Conservation (phyloP, 2,888 invertebrate genomes). For the Xestia ashworthii region DNA sequence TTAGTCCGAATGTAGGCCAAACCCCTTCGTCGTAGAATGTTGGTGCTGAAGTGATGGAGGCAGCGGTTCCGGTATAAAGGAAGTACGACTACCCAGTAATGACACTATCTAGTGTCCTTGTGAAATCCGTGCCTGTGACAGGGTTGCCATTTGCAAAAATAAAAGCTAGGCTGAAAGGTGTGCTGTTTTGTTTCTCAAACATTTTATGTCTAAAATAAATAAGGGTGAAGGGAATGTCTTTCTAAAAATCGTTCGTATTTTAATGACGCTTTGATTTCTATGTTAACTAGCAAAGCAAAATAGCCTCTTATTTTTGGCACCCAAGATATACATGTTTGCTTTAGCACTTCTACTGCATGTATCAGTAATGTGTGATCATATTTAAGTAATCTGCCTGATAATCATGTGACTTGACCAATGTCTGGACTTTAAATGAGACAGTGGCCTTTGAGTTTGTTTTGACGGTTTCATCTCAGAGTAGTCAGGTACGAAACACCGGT, state of each 20-base stretch:
- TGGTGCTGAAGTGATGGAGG: slow-evolving; percentile 4
- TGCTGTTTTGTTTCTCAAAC: background rate
- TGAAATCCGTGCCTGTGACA: slow-evolving; percentile 13
- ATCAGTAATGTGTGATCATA: too few relatives aligned
- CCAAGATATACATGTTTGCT: background rate
- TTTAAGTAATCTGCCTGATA: too few relatives aligned
- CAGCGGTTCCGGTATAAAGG: slow-evolving; percentile 21
- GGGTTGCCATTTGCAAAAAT: slow-evolving; percentile 34
- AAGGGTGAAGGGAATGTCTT: background rate
- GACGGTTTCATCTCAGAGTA: too few relatives aligned
- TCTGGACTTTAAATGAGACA: too few relatives aligned
- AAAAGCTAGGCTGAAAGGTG: background rate
- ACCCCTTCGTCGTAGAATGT: background rate
- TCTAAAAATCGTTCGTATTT: background rate
- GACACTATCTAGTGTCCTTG: slow-evolving; percentile 48
- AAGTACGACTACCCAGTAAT: slow-evolving; percentile 39
- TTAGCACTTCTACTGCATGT: too few relatives aligned
- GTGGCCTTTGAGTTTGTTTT: too few relatives aligned
- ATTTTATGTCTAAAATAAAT: background rate
- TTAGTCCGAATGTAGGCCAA: slow-evolving; percentile 43
- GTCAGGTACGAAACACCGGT: too few relatives aligned
- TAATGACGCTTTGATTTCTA: background rate
- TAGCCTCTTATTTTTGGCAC: background rate
- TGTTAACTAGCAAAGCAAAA: background rate
- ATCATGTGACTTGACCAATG: too few relatives aligned